Evolutionary conservation across 2,113 vertebrate genomes (phyloP).

Genomic region (Spheniscus mendiculus): DNA sequence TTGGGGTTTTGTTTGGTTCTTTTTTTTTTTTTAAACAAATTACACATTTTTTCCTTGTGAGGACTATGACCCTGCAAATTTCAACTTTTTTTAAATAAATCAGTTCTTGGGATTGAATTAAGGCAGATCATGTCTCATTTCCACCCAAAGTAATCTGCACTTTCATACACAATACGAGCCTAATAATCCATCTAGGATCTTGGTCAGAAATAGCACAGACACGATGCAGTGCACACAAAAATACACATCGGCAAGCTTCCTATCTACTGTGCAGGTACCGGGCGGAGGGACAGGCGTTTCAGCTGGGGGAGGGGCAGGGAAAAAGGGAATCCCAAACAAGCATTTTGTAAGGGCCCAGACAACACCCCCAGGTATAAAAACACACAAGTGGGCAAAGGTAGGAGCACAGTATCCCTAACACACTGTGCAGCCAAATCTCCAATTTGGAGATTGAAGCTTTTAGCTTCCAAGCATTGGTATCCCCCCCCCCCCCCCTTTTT

Average conservation of each 20-base stretch:
- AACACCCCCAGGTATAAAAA: background rate
- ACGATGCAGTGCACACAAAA: background rate
- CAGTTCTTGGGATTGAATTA: background rate
- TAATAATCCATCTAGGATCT: background rate
- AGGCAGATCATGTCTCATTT: background rate
- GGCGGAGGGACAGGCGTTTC: background rate
- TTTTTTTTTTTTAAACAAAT: background rate
- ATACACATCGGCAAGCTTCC: background rate
- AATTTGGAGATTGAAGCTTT: background rate
- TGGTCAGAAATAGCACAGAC: background rate
- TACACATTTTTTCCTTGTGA: conserved; percentile 3
- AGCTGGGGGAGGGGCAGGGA: too few species aligned
- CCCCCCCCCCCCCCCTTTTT: background rate
- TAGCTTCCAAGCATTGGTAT: background rate
- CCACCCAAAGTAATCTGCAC: background rate
- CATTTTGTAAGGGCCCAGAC: background rate
- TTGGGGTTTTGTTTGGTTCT: background rate
- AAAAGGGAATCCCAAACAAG: background rate
- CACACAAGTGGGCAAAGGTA: background rate
- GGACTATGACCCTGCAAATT: background rate
- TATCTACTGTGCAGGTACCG: background rate
- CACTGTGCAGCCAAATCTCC: background rate
- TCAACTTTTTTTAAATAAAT: background rate
- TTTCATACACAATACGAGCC: background rate
- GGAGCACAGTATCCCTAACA: background rate